Conservation (phyloP, 2,888 invertebrate genomes). For the Pimpla rufipes region DNA sequence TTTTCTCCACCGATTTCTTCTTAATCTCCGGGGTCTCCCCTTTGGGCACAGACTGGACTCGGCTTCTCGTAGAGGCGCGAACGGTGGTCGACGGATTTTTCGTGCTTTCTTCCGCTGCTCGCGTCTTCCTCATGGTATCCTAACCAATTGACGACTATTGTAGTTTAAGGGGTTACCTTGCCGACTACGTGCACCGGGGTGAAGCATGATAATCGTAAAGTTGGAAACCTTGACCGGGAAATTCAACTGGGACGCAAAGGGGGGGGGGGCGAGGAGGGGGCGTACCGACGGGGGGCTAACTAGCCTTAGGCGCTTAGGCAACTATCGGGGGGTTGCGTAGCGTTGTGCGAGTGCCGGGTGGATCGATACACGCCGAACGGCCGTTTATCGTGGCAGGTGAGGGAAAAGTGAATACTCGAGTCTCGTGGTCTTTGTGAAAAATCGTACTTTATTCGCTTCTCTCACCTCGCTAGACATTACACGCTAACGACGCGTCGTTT, state of each 20-base stretch:
- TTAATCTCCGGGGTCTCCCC: constrained; percentile 29
- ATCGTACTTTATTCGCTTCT: constrained; percentile 44
- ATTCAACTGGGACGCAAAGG: neutral
- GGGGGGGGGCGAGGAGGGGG: neutral
- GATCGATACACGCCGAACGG: constrained; percentile 2
- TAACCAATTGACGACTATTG: constrained; percentile 6
- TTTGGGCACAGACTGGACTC: neutral
- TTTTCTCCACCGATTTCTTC: constrained; percentile 33
- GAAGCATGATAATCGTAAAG: constrained; percentile 30
- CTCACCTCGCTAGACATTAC: constrained; percentile 56
- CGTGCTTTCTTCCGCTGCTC: constrained; percentile 40
- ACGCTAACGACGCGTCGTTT: constrained; percentile 42
- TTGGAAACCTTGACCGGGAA: constrained; percentile 42
- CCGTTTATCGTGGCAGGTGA: constrained; percentile 34
- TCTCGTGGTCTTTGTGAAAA: constrained; percentile 22
- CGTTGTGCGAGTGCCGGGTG: constrained; percentile 51
- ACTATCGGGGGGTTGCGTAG: constrained; percentile 14
- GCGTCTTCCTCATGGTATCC: constrained; percentile 55
- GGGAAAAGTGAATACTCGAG: neutral
- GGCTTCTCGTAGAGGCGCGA: constrained; percentile 23
- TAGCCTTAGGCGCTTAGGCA: constrained; percentile 31
- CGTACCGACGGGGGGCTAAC: neutral
- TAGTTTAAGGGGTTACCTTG: constrained; percentile 12
- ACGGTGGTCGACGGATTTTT: constrained; percentile 17
- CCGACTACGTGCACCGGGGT: constrained; percentile 4